phyloP scores from a whole-genome alignment of 2,113 vertebrate species.

The Dromas ardeola region DNA sequence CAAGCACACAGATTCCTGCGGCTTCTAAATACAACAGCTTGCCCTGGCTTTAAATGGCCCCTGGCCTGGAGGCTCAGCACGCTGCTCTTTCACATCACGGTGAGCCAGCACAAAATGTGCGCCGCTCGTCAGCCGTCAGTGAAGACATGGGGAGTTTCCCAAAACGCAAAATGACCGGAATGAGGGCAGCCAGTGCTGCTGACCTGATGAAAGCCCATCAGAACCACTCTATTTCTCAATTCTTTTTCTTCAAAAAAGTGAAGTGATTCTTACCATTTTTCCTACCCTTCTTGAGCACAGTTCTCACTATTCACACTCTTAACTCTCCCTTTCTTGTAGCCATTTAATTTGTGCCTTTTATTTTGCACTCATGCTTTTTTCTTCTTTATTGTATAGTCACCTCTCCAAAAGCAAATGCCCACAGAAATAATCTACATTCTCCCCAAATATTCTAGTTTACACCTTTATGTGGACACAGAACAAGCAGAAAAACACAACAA shows the following conservation, averaged over 20 bases:
- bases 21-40: background rate
- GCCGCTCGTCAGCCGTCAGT: accelerated
- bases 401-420: background rate
- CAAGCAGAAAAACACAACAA: background rate
- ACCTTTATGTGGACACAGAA: background rate
- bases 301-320: background rate
- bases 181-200: background rate
- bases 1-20: background rate
- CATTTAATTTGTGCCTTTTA: background rate
- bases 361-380: background rate
- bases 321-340: accelerated
- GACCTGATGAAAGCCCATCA: background rate
- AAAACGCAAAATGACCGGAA: background rate
- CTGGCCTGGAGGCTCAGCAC: background rate
- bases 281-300: background rate
- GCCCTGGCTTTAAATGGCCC: background rate
- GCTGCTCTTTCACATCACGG: accelerated
- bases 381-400: background rate
- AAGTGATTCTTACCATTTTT: background rate
- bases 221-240: background rate
- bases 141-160: background rate
- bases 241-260: background rate
- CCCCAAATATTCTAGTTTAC: background rate
- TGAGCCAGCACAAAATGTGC: background rate
- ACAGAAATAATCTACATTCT: background rate